Conservation (phyloP, 2,888 invertebrate genomes). For the Cordilura impudica region DNA sequence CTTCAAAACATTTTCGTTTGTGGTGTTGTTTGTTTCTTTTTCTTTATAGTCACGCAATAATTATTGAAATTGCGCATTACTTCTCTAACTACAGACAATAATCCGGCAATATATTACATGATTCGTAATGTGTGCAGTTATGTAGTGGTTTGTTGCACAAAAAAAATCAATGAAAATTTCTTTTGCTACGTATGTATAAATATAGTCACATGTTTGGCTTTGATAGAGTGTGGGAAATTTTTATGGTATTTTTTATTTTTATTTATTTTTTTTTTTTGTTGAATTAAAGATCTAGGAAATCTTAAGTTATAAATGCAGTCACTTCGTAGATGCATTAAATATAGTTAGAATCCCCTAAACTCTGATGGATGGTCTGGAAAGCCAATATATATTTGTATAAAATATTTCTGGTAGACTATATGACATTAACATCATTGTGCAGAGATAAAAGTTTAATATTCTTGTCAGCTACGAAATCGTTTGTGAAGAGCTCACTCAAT, state of each 20-base stretch:
- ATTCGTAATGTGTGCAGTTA: constrained; percentile 58
- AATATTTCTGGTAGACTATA: too few relatives aligned
- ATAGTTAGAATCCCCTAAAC: too few relatives aligned
- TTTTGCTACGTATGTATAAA: neutral
- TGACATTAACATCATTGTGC: too few relatives aligned
- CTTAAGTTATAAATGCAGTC: too few relatives aligned
- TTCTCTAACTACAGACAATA: constrained; percentile 10
- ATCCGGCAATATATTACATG: constrained; percentile 49
- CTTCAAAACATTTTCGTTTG: constrained; percentile 7
- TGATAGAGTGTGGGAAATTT: constrained; percentile 55
- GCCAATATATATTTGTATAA: too few relatives aligned
- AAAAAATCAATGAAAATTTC: constrained; percentile 49
- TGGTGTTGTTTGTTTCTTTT: constrained; percentile 37
- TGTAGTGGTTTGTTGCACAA: constrained; percentile 59
- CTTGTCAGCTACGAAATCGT: too few relatives aligned
- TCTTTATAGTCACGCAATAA: constrained; percentile 59
- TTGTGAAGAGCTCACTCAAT: too few relatives aligned
- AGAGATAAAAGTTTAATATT: too few relatives aligned
- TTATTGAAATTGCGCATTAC: constrained; percentile 58
- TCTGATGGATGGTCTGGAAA: too few relatives aligned
- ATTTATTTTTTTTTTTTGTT: constrained; percentile 42
- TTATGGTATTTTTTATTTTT: constrained; percentile 53
- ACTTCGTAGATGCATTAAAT: too few relatives aligned
- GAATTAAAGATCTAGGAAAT: too few relatives aligned
- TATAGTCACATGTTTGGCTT: constrained; percentile 24